Evolutionary conservation across 1,140 invertebrate species (phyloP), one percentile per base, ranked within the genome.

Genomic region (Conus ventricosus): DNA sequence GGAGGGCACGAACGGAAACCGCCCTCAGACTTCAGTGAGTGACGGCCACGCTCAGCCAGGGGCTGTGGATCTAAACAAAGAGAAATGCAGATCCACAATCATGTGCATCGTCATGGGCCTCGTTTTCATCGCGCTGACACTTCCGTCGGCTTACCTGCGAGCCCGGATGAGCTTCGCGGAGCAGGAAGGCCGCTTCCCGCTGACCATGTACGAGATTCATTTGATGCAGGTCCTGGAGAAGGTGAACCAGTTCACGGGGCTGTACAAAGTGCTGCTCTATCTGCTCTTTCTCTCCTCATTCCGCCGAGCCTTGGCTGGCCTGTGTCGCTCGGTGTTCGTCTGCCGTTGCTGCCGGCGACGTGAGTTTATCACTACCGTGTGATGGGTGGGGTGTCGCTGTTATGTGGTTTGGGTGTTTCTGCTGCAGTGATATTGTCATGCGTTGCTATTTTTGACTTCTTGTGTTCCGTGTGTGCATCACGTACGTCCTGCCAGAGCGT

Each of bases 241-340:
- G 87, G n/a, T 88, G 25, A 81, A 83, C 51, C 81, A 54, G 57
- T 57, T 88, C 27, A 88, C 67, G 39, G 81, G 81, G 17, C 63
- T 88, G 10, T 88, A 88, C 67, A 88, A 88, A 51, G 63, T 88
- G 15, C 10, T 84, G 27, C 60, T 88, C 17, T 88, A 88, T 67
- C 23, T 60, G 6, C 53, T 53, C 53, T 53, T 84, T 23, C 81
- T 88, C 20, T 57, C 27, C 17, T 67, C 55, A 15, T 88, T 88
- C 82, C 87, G 82, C 4, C 39, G 82, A n/a, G 87, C 87, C 6
- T 27, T 88, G 17, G 0, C 17, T 7, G 51, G 5, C 17, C 25
- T 80, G 51, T 25, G 53, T 53, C 63, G 25, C n/a, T 23, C 7
- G 67, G 13, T 86, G 13, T 76, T 75, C 78, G 5, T 17, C 51